Conservation (phyloP, 2,113 vertebrate species). For the Megalops atlanticus region DNA sequence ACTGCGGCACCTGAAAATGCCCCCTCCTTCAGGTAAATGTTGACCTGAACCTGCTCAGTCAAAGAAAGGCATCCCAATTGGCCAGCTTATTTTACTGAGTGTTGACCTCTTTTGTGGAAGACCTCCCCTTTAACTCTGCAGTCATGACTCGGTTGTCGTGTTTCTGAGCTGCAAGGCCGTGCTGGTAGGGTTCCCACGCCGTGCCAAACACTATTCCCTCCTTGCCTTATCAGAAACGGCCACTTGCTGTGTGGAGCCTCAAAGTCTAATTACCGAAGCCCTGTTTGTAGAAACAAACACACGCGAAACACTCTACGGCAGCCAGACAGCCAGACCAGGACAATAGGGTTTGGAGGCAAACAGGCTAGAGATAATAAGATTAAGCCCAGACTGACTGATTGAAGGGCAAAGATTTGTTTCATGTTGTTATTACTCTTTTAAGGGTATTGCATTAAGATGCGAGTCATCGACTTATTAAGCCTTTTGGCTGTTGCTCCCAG, state of each 20-base stretch:
- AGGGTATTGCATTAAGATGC: constrained; percentile 49
- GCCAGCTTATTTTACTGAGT: not conserved
- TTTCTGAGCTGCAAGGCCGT: not conserved
- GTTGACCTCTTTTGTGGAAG: not conserved
- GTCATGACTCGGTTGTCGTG: constrained; percentile 18
- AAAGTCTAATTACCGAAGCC: constrained; percentile 56
- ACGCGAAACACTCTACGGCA: constrained; percentile 19
- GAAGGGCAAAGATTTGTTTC: constrained; percentile 30
- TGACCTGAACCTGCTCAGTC: not conserved
- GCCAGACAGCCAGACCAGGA: constrained; percentile 40
- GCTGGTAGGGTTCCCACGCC: constrained; percentile 28
- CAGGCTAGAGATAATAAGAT: constrained; percentile 56
- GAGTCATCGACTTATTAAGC: constrained; percentile 35
- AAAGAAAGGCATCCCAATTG: not conserved
- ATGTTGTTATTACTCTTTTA: constrained; percentile 40
- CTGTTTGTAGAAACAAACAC: constrained; percentile 36
- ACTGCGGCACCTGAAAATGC: no score
- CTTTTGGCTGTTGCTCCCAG: constrained; percentile 1
- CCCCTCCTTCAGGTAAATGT: not conserved
- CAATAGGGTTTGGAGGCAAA: constrained; percentile 53
- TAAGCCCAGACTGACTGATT: constrained; percentile 52
- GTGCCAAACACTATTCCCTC: constrained; percentile 56
- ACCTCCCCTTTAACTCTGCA: not conserved
- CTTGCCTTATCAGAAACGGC: constrained; percentile 65
- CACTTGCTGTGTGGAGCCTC: constrained; percentile 52